Percentiles rank a stretch among this genome's conserved stretches.
phyloP scores from a whole-genome alignment of 2,888 invertebrate genomes.

The Iphiclides podalirius region DNA sequence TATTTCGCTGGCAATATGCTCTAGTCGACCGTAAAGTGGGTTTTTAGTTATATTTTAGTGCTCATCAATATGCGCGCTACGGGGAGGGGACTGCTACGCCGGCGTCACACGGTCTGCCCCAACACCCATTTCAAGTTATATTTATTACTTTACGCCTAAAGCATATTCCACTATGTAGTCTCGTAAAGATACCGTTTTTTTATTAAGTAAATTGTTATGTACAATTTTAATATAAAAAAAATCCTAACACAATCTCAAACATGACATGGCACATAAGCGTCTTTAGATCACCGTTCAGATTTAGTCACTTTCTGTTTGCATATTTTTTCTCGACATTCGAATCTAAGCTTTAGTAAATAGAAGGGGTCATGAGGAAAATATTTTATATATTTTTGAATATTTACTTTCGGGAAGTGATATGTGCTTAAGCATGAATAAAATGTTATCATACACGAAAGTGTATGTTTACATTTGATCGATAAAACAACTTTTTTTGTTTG shows the following conservation, averaged over 20 bases:
- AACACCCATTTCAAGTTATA: conserved; percentile 15
- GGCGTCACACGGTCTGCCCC: conserved; percentile 61
- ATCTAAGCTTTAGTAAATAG: neutral
- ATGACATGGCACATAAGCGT: neutral
- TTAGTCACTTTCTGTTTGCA: neutral
- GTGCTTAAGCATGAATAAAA: neutral
- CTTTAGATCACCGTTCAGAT: neutral
- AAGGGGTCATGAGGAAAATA: neutral
- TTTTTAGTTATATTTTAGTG: conserved; percentile 45
- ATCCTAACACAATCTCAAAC: neutral
- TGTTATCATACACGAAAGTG: too few species aligned
- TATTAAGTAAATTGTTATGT: too few species aligned
- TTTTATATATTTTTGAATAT: neutral
- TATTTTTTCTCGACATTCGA: neutral
- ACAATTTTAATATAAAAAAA: too few species aligned
- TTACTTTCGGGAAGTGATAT: neutral
- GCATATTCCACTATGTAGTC: neutral
- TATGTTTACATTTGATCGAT: too few species aligned
- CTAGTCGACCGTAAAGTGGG: conserved; percentile 33
- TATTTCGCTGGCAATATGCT: conserved; percentile 38
- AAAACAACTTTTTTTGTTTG: too few species aligned
- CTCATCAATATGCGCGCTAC: conserved; percentile 52
- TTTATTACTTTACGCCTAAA: conserved; percentile 12
- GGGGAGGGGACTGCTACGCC: conserved; percentile 33
- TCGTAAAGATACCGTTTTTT: too few species aligned